Evolutionary conservation across 2,113 vertebrate species (phyloP), one percentile per base, ranked within the genome.

Genomic region (Rhodinocichla rosea): DNA sequence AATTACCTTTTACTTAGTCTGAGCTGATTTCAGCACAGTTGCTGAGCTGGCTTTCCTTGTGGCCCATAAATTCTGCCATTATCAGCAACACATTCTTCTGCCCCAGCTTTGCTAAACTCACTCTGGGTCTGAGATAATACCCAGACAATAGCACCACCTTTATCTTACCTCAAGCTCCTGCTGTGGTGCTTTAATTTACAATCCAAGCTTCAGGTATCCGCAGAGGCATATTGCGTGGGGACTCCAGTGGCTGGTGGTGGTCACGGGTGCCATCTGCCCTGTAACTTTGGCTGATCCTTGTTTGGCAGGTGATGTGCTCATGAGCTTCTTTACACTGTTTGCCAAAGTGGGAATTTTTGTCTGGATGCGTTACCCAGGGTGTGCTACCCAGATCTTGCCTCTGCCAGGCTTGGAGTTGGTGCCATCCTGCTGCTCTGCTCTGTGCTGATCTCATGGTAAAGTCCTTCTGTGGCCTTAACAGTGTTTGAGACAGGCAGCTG

Each of bases 121-220:
- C 13, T 5, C 30, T 24, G 4, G 42, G 20, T 49, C 82, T n/a
- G 50, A 57, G 20, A 57, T 16, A 85, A 22, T 30, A 85, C 13
- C 35, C 23, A 56, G n/a, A 56, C 23, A 40, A 24, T 0, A 24
- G 6, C 5, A 20, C 8, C 20, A 40, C 30, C 35, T 49, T 40
- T 56, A 30, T 39, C 49, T 15, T 56, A 19, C 16, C 50, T 30
- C 42, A n/a, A 5, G 15, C 13, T n/a, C 42, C 8, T 0, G 0
- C 15, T 30, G 5, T 40, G 11, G 8, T 40, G 42, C 8, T 56
- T 65, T 24, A 40, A 56, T 14, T 56, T 30, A 11, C 20, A 49
- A 30, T 30, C 35, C 42, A 26, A 35, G 20, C 11, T 57, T 42
- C 70, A 65, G 24, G 50, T 30, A 20, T 24, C 30, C 42, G 30